These are phyloP conservation scores for Numenius phaeopus DNA, from an alignment of 2,797 vertebrate species.

Conservation along the genomic window DNA sequence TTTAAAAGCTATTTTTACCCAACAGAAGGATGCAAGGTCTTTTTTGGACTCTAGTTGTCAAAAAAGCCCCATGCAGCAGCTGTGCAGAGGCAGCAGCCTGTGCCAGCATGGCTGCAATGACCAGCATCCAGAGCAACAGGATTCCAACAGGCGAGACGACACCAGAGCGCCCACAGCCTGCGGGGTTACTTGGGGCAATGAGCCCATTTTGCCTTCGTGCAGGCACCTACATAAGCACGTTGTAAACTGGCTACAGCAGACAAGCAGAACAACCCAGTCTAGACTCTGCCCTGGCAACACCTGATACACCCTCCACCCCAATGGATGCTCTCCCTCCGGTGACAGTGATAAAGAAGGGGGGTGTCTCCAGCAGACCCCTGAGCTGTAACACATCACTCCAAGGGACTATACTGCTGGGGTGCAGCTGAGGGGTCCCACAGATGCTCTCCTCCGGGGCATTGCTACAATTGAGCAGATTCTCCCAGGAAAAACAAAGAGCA, in stretches of 20 bases:
- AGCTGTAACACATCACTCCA: not conserved
- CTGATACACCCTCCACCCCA: not conserved
- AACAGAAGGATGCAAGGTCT: not conserved
- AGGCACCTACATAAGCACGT: rapidly evolving
- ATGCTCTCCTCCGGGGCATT: not conserved
- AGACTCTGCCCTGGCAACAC: not conserved
- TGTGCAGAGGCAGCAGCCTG: not conserved
- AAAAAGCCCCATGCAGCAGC: not conserved
- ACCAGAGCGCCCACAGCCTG: not conserved
- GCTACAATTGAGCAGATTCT: not conserved
- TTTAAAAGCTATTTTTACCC: not conserved
- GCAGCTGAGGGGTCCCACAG: not conserved
- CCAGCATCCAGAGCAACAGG: not conserved
- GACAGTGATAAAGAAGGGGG: not conserved
- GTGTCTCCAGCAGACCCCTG: not conserved
- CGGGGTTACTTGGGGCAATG: no score
- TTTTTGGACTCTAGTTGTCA: not conserved
- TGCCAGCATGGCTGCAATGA: not conserved
- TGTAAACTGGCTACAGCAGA: rapidly evolving
- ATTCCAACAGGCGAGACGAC: not conserved
- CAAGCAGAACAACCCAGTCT: rapidly evolving
- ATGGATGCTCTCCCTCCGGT: not conserved
- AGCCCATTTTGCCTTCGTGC: not conserved
- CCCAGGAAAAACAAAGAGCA: not conserved
- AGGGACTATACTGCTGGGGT: not conserved